Evolutionary conservation across 2,888 invertebrate species (phyloP).

Genomic region (Spatulosminthurus flaviceps): DNA sequence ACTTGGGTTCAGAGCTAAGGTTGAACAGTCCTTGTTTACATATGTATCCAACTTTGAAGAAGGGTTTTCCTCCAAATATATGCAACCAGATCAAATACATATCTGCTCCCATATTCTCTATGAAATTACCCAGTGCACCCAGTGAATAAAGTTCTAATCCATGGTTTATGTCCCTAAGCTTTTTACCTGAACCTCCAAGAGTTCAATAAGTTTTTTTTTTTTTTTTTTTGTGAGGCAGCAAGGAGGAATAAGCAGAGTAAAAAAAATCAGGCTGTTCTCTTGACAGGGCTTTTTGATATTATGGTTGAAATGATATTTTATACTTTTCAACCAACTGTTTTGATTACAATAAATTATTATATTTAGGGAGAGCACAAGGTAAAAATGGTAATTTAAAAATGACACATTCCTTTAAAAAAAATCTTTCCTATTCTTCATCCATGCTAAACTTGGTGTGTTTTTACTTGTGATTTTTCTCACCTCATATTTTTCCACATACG

Average conservation of each 20-base stretch:
- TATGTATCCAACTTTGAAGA: constrained; percentile 23
- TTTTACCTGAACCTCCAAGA: constrained; percentile 5
- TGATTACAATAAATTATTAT: constrained; percentile 35
- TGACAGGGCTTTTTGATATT: constrained; percentile 5
- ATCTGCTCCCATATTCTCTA: neutral
- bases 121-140: neutral
- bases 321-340: neutral
- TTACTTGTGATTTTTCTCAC: too few relatives aligned
- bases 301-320: constrained; percentile 7
- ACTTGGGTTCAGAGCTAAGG: constrained; percentile 27
- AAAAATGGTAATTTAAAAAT: constrained; percentile 34
- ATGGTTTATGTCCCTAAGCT: neutral
- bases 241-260: constrained; percentile 7
- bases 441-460: too few relatives aligned
- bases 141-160: neutral
- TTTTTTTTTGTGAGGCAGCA: too few relatives aligned
- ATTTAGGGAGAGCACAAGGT: constrained; percentile 5
- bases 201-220: constrained; percentile 24
- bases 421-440: too few relatives aligned
- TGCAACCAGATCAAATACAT: constrained; percentile 36
- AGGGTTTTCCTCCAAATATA: constrained; percentile 40
- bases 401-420: constrained; percentile 16
- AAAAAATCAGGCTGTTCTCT: constrained; percentile 39
- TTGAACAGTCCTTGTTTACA: constrained; percentile 20
- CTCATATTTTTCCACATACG: constrained; percentile 1